These are phyloP conservation scores for Anaspis maculata DNA, from an alignment of 2,888 invertebrate species.

Conservation along the genomic window DNA sequence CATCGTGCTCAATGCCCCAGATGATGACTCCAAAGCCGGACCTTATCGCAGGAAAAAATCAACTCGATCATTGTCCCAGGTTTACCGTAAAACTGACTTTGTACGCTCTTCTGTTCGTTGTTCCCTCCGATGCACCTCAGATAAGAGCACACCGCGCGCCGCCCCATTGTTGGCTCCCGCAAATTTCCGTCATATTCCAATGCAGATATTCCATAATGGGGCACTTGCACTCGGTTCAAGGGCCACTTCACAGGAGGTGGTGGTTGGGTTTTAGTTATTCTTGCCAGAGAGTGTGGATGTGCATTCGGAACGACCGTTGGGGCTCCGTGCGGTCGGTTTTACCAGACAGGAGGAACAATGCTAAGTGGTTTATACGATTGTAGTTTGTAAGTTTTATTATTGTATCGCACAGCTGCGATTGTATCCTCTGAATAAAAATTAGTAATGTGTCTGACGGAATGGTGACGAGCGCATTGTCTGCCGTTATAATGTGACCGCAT, in stretches of 20 bases:
- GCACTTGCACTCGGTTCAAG: constrained; percentile 22
- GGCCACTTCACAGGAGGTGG: constrained; percentile 20
- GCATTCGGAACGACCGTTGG: constrained; percentile 23
- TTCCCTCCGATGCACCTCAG: too few species aligned
- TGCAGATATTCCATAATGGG: constrained; percentile 25
- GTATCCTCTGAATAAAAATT: constrained; percentile 15
- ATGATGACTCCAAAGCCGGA: too few species aligned
- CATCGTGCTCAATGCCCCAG: too few species aligned
- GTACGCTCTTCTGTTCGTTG: too few species aligned
- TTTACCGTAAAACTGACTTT: neutral
- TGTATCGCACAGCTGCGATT: constrained; percentile 23
- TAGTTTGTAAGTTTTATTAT: constrained; percentile 19
- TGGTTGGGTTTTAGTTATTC: too few species aligned
- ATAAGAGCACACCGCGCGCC: too few species aligned
- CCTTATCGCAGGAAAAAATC: constrained; percentile 9
- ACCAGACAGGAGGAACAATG: constrained; percentile 26
- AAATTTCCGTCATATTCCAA: constrained; percentile 29
- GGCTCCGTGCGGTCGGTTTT: constrained; percentile 22
- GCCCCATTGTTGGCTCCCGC: constrained; percentile 18
- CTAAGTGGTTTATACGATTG: constrained; percentile 26
- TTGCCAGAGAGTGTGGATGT: too few species aligned
- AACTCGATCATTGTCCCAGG: too few species aligned
- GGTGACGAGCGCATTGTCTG: constrained; percentile 14
- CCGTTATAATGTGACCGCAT: constrained; percentile 9
- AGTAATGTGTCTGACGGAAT: constrained; percentile 12